A percentile compares a stretch with the other conserved stretches of the same genome.
These are phyloP conservation scores for Amphipyra tragopoginis DNA, from an alignment of 2,888 invertebrate species.

Conservation along the genomic window DNA sequence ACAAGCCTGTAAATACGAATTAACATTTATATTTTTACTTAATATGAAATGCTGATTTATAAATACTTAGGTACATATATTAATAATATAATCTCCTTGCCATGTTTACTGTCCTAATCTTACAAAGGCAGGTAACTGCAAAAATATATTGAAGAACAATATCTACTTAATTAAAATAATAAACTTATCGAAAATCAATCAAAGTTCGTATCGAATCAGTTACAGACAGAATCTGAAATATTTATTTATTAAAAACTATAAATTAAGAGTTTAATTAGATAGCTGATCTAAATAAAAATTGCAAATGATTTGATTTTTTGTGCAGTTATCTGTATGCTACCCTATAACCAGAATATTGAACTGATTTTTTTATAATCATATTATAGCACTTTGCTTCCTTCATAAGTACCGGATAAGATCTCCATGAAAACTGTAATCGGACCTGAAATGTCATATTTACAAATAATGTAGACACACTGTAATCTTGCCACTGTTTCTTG, in stretches of 20 bases:
- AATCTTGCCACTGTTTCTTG: conserved; percentile 82
- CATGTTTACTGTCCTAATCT: conserved; percentile 2
- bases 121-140: conserved; percentile 10
- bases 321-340: neutral
- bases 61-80: no score
- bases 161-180: neutral
- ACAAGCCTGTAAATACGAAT: conserved; percentile 38
- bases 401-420: neutral
- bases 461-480: conserved; percentile 45
- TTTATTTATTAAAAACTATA: no score
- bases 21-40: conserved; percentile 8
- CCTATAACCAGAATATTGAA: conserved; percentile 7
- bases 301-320: neutral
- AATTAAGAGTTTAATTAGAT: no score
- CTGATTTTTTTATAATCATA: neutral
- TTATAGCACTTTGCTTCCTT: conserved; percentile 2
- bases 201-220: no score
- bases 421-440: neutral
- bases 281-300: neutral
- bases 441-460: conserved; percentile 15
- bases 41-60: conserved; percentile 14
- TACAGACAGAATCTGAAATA: no score
- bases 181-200: neutral
- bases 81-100: neutral
- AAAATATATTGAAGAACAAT: neutral